Base-by-base conservation (phyloP, 1,140 invertebrate genomes). In the Alviniconcha marisindica region DNA sequence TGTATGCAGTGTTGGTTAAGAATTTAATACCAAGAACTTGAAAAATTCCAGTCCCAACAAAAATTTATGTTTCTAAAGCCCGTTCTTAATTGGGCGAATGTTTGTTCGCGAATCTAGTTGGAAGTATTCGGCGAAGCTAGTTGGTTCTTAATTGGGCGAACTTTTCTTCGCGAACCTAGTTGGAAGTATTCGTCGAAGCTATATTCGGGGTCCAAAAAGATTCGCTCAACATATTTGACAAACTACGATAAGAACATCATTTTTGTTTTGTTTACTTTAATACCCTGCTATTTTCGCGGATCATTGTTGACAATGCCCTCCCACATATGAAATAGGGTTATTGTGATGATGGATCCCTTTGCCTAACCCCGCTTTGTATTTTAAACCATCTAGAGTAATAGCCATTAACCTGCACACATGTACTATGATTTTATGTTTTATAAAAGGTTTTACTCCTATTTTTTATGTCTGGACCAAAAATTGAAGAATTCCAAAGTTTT, bases 361-460 rank as follows among this genome's bases (percentile, higher is more conserved):
- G 69, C 31, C 69, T 36, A 24, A 77, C 83, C n/a, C 83, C 83
- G n/a, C 69, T 69, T 31, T 80, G 2, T 15, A 84, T 76, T 36
- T 15, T 18, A 74, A 82, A 82, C 38, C 0, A 79, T 24, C 40
- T 14, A 42, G 77, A 81, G 3, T 78, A 18, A 38, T 56, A 33
- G 28, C 63, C 82, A 85, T 84, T 83, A 14, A 82, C 24, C 31
- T 60, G 21, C 1, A 85, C 73, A 54, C 33, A 73, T n/a, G 76
- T 21, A 60, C 28, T 38, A 18, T 42, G 73, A 69, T 82, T 69
- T 21, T 36, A 69, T n/a, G n/a, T n/a, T n/a, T n/a, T n/a, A 36
- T 81, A 80, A 78, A 85, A 83, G n/a, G 78, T 42, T 42, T 77
- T 31, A 7, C 86, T 60, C 71, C 81, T 84, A 63, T 31, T 81